Conservation (phyloP, 2,113 vertebrate species). For the Chionis minor region DNA sequence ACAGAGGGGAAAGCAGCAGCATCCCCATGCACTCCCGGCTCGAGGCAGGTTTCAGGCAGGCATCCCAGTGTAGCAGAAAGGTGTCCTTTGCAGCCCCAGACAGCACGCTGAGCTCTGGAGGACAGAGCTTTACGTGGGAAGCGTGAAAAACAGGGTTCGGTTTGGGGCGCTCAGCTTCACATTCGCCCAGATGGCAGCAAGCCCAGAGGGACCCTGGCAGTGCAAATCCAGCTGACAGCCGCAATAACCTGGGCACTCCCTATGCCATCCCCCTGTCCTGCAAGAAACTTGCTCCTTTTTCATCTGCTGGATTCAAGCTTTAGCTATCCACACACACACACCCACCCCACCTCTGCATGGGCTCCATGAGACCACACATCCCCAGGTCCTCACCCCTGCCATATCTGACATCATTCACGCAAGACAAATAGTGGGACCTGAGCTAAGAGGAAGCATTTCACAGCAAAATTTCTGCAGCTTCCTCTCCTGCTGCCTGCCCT, state of each 20-base stretch:
- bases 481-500: background rate
- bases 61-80: background rate
- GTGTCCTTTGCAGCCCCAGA: background rate
- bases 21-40: background rate
- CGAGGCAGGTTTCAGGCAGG: background rate
- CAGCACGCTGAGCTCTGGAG: background rate
- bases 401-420: background rate
- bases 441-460: background rate
- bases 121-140: background rate
- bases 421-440: background rate
- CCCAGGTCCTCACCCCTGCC: background rate
- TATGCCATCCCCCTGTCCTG: background rate
- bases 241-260: accelerated
- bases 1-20: background rate
- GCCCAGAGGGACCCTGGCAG: background rate
- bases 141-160: background rate
- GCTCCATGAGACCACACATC: background rate
- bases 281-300: background rate
- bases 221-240: background rate
- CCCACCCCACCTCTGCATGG: accelerated
- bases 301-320: background rate
- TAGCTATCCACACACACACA: background rate
- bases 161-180: accelerated
- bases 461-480: background rate
- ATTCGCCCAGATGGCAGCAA: background rate